Percentiles rank a stretch among this genome's conserved stretches.
Evolutionary conservation across 2,888 invertebrate genomes (phyloP).

Genomic region (Psylliodes chrysocephalus): DNA sequence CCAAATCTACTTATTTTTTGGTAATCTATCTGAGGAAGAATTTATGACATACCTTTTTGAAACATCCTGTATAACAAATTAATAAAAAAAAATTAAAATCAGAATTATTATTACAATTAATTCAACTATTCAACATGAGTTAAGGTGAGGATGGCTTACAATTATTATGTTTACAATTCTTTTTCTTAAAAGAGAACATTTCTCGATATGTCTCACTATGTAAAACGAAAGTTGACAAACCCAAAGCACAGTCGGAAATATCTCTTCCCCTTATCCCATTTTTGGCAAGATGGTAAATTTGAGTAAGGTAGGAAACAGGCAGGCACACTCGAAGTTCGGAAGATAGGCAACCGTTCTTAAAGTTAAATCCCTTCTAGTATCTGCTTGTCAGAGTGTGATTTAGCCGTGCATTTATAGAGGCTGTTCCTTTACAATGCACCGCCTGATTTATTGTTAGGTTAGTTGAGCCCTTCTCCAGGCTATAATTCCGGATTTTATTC

Average conservation of each 20-base stretch:
- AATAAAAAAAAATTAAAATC: too few species aligned
- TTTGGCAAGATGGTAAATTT: conserved; percentile 20
- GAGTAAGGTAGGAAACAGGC: conserved; percentile 32
- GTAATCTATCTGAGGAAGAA: too few species aligned
- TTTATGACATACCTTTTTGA: too few species aligned
- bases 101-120: too few species aligned
- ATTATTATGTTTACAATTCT: too few species aligned
- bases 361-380: conserved; percentile 60
- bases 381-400: conserved; percentile 62
- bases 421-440: conserved; percentile 54
- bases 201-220: neutral
- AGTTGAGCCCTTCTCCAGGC: conserved; percentile 55
- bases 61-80: too few species aligned
- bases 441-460: conserved; percentile 62
- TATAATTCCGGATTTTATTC: conserved; percentile 54
- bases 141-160: too few species aligned
- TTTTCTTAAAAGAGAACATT: too few species aligned
- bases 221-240: conserved; percentile 2
- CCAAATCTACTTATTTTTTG: too few species aligned
- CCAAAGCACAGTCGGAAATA: conserved; percentile 1
- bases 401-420: conserved; percentile 63
- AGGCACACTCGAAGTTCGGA: conserved; percentile 26
- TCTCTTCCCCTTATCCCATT: conserved; percentile 18
- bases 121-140: too few species aligned
- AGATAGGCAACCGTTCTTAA: conserved; percentile 51